These are phyloP conservation scores for Neosilurus hyrtlii DNA, from an alignment of 2,797 vertebrate species.

Conservation along the genomic window DNA sequence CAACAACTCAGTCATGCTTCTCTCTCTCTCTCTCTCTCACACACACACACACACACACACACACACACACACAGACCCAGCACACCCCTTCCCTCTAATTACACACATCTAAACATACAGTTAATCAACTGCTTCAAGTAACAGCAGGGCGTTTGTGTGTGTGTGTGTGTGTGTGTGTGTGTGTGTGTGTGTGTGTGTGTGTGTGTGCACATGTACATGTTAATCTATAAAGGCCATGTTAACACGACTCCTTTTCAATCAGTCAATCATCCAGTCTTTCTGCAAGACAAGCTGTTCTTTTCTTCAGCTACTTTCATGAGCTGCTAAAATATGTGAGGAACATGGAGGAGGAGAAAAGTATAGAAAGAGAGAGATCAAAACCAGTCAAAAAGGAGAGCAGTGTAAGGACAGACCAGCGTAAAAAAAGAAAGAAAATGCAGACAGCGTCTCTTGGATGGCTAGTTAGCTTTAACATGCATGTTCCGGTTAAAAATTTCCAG, in stretches of 20 bases:
- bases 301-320: slow-evolving; percentile 7
- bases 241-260: slow-evolving; percentile 46
- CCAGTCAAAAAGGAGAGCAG: not conserved
- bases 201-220: not conserved
- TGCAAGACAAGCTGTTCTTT: slow-evolving; percentile 15
- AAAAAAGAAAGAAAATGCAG: not conserved
- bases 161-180: slow-evolving; percentile 11
- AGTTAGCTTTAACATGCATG: not conserved
- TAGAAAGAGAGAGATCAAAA: not conserved
- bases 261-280: slow-evolving; percentile 36
- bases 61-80: slow-evolving; percentile 12
- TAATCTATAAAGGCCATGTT: slow-evolving; percentile 42
- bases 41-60: slow-evolving; percentile 28
- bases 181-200: not conserved
- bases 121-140: slow-evolving; percentile 45
- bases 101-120: slow-evolving; percentile 36
- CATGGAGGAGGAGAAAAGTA: too few species aligned
- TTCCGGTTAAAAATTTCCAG: not conserved
- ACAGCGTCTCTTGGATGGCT: not conserved
- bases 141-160: slow-evolving; percentile 9
- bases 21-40: not conserved
- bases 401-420: not conserved
- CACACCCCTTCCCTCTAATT: slow-evolving; percentile 30
- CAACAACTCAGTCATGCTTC: slow-evolving; percentile 33
- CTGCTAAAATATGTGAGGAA: slow-evolving; percentile 11